phyloP scores from a whole-genome alignment of 2,888 invertebrate species.

The Gymnoscelis rufifasciata region DNA sequence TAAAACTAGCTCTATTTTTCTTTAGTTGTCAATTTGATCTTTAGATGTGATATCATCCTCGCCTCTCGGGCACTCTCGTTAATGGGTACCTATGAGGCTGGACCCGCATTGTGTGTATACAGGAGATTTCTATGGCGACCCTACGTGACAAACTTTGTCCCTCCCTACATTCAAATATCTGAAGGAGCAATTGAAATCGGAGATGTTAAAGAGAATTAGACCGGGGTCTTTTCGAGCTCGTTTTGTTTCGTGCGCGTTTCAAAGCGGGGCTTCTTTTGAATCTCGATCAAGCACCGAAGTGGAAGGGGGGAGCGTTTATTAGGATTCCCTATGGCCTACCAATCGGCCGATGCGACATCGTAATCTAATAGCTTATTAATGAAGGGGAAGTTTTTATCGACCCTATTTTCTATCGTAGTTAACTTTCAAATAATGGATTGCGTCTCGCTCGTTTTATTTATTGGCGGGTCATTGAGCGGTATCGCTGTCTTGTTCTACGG shows the following conservation, averaged over 20 bases:
- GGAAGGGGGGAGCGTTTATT: slow-evolving; percentile 77
- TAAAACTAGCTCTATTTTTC: slow-evolving; percentile 68
- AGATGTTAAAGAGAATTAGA: slow-evolving; percentile 79
- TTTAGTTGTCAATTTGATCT: slow-evolving; percentile 72
- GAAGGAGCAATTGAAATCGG: slow-evolving; percentile 80
- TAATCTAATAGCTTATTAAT: slow-evolving; percentile 80
- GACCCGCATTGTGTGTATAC: slow-evolving; percentile 73
- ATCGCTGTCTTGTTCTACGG: slow-evolving; percentile 69
- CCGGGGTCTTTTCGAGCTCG: slow-evolving; percentile 73
- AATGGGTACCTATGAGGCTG: slow-evolving; percentile 73
- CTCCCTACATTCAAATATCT: slow-evolving; percentile 78
- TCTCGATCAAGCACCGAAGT: slow-evolving; percentile 74
- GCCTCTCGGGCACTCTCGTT: slow-evolving; percentile 70
- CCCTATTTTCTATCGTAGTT: slow-evolving; percentile 75
- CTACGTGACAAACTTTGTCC: slow-evolving; percentile 78
- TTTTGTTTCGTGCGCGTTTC: slow-evolving; percentile 71
- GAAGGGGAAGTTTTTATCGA: slow-evolving; percentile 69
- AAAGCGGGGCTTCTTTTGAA: slow-evolving; percentile 77
- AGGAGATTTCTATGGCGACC: slow-evolving; percentile 65
- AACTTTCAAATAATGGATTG: slow-evolving; percentile 65
- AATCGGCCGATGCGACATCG: slow-evolving; percentile 70
- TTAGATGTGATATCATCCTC: slow-evolving; percentile 68
- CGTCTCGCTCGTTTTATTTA: slow-evolving; percentile 55
- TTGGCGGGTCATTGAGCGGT: slow-evolving; percentile 47
- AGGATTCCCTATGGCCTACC: slow-evolving; percentile 76